Percentiles rank a stretch among this genome's conserved stretches.
phyloP scores from a whole-genome alignment of 1,140 invertebrate species.

The Drosophila orosa region DNA sequence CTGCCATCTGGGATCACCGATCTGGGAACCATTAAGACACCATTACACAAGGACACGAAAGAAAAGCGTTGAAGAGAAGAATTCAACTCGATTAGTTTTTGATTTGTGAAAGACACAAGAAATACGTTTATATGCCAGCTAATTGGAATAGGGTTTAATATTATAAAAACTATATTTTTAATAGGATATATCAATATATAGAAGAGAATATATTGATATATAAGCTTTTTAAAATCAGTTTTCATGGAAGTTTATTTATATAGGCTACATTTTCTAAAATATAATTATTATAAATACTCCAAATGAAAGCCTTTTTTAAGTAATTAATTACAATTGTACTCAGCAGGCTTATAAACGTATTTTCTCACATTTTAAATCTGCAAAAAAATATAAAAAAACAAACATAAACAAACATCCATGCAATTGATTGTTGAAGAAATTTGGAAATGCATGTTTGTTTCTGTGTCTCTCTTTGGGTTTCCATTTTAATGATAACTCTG shows the following conservation, averaged over 20 bases:
- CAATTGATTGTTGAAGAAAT: conserved; percentile 6
- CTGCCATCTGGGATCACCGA: conserved; percentile 2
- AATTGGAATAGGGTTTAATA: too few relatives aligned
- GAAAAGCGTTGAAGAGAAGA: conserved; percentile 19
- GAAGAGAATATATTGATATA: too few relatives aligned
- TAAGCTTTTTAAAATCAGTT: not conserved
- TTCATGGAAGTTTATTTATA: not conserved
- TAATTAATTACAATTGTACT: not conserved
- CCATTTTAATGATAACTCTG: conserved; percentile 32
- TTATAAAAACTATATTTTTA: too few relatives aligned
- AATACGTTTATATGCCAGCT: not conserved
- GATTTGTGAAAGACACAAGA: not conserved
- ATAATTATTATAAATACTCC: not conserved
- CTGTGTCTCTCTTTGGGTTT: conserved; percentile 36
- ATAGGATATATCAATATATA: too few relatives aligned
- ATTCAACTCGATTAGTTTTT: conserved; percentile 9
- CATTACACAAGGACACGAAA: conserved; percentile 8
- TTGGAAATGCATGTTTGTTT: conserved; percentile 30
- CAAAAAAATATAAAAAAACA: conserved; percentile 3
- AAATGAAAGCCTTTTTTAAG: not conserved
- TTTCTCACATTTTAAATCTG: not conserved
- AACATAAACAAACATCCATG: conserved; percentile 22
- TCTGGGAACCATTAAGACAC: conserved; percentile 1
- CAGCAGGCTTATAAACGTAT: conserved; percentile 3
- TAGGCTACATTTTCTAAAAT: too few relatives aligned